Base-by-base conservation (phyloP, 2,113 vertebrate species). In the Sinocyclocheilus rhinocerous region DNA sequence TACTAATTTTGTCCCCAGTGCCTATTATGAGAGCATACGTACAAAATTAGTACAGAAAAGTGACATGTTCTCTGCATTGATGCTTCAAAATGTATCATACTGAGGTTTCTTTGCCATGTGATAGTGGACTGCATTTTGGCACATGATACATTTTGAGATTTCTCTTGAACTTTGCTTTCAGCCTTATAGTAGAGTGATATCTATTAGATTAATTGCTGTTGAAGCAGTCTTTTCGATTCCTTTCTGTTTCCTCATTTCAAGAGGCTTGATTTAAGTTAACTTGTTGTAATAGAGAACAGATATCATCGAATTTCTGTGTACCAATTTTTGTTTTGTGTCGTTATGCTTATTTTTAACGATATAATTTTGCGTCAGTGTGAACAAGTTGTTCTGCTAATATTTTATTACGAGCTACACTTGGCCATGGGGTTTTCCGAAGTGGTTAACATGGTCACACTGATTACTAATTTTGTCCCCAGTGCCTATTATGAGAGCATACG, bases 21-120 rank as follows among this genome's bases (percentile, higher is more conserved):
- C 91, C 89, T 92, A 79, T 85, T 89, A 88, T 88, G 84, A 90
- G 88, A 92, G 12, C 80, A 91, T 86, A 91, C 65, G 90, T 90
- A 91, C 94, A 95, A 95, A 97, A 96, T 96, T 95, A 96, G 96
- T 96, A 94, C 91, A 88, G 91, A 45, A 89, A 91, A 93, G 92
- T 92, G 89, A 95, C 96, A 95, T 97, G 96, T 96, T 95, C 94
- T 93, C 94, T 91, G 94, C 95, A 95, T 89, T 92, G 96, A 98
- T 98, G 97, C 97, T 97, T 95, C 95, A 96, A 96, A 96, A 97
- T 95, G 95, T 97, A 95, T 95, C 93, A 89, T 92, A 87, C 83
- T 26, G 84, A 77, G 89, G 59, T 87, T 91, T 88, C 89, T 75
- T 79, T 90, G 90, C 89, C 88, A 91, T 89, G 90, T 82, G 89